Percentiles rank a stretch among this genome's conserved stretches.
phyloP scores from a whole-genome alignment of 2,113 vertebrate species.

The Montifringilla adamsi region DNA sequence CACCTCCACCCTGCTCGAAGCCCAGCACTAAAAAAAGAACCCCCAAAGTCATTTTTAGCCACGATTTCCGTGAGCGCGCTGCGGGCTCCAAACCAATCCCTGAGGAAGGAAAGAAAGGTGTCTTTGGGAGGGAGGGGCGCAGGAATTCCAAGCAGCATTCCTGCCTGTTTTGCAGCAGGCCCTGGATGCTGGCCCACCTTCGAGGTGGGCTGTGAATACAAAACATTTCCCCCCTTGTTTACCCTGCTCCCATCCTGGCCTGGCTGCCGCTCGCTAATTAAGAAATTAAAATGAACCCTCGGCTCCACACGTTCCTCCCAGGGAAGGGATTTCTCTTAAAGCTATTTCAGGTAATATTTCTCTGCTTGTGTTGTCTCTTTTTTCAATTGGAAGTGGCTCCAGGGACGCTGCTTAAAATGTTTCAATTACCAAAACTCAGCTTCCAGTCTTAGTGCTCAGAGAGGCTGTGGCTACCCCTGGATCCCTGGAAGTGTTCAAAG shows the following conservation, averaged over 20 bases:
- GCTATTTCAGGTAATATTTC: neutral
- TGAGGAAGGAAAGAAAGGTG: neutral
- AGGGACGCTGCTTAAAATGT: neutral
- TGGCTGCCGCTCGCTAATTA: neutral
- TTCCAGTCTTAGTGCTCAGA: neutral
- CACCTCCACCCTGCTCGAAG: neutral
- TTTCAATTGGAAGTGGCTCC: neutral
- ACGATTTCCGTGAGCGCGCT: neutral
- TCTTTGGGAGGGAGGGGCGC: neutral
- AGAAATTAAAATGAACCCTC: neutral
- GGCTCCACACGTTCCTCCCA: neutral
- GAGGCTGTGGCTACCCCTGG: neutral
- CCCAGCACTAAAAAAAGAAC: neutral
- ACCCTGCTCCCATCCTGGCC: neutral
- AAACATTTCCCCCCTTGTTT: neutral
- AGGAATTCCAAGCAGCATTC: neutral
- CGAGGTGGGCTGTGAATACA: conserved; percentile 30
- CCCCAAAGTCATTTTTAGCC: neutral
- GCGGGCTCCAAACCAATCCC: neutral
- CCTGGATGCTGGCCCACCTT: neutral
- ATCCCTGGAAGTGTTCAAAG: neutral
- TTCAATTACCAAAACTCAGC: neutral
- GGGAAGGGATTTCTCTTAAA: neutral
- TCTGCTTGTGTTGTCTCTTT: neutral
- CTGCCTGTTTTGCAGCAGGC: neutral